Conservation (phyloP, 1,140 invertebrate genomes). For the Apis cerana region DNA sequence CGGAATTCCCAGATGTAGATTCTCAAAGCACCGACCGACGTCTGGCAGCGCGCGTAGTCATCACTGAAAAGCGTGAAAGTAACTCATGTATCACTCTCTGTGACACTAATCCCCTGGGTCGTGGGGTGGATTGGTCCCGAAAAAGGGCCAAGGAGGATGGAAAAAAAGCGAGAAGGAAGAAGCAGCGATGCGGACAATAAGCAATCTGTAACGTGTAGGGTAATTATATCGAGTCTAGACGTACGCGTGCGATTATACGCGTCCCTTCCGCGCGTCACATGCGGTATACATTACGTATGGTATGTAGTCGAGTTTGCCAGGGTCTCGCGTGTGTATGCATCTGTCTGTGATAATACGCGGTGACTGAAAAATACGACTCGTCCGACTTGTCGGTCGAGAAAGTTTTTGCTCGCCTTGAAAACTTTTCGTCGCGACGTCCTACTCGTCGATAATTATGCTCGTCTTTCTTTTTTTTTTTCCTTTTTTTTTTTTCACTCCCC, state of each 20-base stretch:
- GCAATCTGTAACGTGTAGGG: constrained; percentile 52
- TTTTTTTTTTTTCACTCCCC: not conserved
- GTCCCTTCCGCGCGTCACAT: constrained; percentile 42
- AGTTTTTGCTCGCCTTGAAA: not conserved
- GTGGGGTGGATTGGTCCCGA: not conserved
- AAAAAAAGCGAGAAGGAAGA: not conserved
- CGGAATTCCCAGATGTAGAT: constrained; percentile 5
- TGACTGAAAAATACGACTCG: constrained; percentile 11
- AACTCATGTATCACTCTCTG: constrained; percentile 43
- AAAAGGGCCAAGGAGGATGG: not conserved
- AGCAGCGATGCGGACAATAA: constrained; percentile 51
- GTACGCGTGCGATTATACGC: constrained; percentile 37
- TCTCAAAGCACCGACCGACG: constrained; percentile 19
- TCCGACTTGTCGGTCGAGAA: constrained; percentile 10
- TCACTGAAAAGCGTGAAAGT: constrained; percentile 59
- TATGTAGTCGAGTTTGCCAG: constrained; percentile 37
- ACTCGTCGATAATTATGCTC: constrained; percentile 2
- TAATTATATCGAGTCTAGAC: constrained; percentile 58
- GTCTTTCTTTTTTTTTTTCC: not conserved
- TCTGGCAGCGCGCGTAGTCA: not conserved
- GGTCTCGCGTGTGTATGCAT: not conserved
- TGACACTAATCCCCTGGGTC: constrained; percentile 45
- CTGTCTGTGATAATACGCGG: constrained; percentile 26
- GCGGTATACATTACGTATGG: constrained; percentile 52
- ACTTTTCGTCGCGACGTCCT: not conserved